These are phyloP conservation scores for Pollenia amentaria DNA, from an alignment of 2,888 invertebrate species.

Conservation along the genomic window DNA sequence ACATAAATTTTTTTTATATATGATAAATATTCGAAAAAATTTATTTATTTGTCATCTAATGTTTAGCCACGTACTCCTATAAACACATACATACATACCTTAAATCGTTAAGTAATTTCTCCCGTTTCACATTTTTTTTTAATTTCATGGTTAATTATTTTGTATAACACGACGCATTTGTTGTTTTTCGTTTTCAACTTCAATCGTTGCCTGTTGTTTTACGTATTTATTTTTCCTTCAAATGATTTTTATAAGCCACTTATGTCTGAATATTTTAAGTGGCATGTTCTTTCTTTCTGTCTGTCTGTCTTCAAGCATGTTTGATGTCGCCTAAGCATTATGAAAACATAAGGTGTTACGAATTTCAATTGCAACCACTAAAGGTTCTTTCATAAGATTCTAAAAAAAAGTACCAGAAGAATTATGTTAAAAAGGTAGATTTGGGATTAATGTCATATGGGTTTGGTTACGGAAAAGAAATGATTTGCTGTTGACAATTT, in stretches of 20 bases:
- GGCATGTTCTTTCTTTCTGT: conserved; percentile 32
- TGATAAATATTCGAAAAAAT: conserved; percentile 23
- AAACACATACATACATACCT: conserved; percentile 18
- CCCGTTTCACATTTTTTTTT: conserved; percentile 37
- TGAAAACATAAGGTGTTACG: conserved; percentile 66
- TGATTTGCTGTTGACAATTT: conserved; percentile 47
- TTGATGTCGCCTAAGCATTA: conserved; percentile 51
- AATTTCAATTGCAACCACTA: conserved; percentile 69
- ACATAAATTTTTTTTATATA: conserved; percentile 2
- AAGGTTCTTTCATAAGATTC: conserved; percentile 10
- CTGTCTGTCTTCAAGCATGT: conserved; percentile 38
- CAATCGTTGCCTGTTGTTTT: conserved; percentile 7
- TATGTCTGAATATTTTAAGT: conserved; percentile 45
- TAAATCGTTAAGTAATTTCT: conserved; percentile 47
- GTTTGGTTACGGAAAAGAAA: background rate
- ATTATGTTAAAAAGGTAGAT: conserved; percentile 46
- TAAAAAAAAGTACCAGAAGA: background rate
- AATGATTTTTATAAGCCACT: conserved; percentile 62
- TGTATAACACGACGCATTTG: conserved; percentile 61
- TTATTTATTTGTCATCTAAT: conserved; percentile 58
- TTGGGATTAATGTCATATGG: conserved; percentile 34
- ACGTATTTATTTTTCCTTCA: background rate
- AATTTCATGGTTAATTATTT: conserved; percentile 73
- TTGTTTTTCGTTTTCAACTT: conserved; percentile 28
- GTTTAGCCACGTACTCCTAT: conserved; percentile 37